A percentile compares a stretch with the other conserved stretches of the same genome.
Evolutionary conservation across 2,888 invertebrate species (phyloP).

Genomic region (Drosophila mulleri): DNA sequence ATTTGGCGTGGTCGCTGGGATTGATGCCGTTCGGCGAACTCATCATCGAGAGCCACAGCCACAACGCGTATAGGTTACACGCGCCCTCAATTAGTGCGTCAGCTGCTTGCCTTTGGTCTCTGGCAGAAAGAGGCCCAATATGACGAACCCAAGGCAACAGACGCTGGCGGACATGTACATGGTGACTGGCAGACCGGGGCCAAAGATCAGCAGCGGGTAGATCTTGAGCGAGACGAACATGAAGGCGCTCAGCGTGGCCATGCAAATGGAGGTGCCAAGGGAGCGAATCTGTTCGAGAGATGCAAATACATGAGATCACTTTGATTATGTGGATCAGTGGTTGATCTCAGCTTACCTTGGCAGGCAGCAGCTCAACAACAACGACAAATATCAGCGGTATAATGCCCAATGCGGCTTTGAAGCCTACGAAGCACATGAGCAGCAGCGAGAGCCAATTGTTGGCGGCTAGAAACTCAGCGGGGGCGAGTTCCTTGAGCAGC

Average conservation of each 20-base stretch:
- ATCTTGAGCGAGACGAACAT: slow-evolving; percentile 77
- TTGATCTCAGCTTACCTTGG: slow-evolving; percentile 66
- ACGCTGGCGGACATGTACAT: slow-evolving; percentile 76
- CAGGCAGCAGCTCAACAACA: slow-evolving; percentile 77
- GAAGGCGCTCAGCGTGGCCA: slow-evolving; percentile 71
- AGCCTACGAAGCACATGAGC: slow-evolving; percentile 71
- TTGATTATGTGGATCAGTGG: background rate
- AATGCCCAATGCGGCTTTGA: slow-evolving; percentile 74
- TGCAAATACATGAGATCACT: background rate
- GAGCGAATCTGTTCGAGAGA: slow-evolving; percentile 73
- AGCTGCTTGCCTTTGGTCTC: slow-evolving; percentile 83
- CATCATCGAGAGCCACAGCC: slow-evolving; percentile 18
- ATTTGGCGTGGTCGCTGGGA: slow-evolving; percentile 58
- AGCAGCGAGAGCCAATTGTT: slow-evolving; percentile 75
- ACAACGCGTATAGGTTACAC: slow-evolving; percentile 48
- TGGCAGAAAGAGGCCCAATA: slow-evolving; percentile 73
- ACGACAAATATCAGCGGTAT: slow-evolving; percentile 75
- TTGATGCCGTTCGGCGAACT: slow-evolving; percentile 38
- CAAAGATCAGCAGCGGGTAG: slow-evolving; percentile 75
- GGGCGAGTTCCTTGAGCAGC: slow-evolving; percentile 56
- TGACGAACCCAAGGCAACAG: slow-evolving; percentile 71
- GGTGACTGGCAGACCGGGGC: slow-evolving; percentile 66
- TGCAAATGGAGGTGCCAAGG: slow-evolving; percentile 72
- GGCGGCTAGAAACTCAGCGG: slow-evolving; percentile 48
- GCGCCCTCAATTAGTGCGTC: slow-evolving; percentile 62